Evolutionary conservation across 2,888 invertebrate species (phyloP), one percentile per base, ranked within the genome.

Genomic region (Apodemia mormo): DNA sequence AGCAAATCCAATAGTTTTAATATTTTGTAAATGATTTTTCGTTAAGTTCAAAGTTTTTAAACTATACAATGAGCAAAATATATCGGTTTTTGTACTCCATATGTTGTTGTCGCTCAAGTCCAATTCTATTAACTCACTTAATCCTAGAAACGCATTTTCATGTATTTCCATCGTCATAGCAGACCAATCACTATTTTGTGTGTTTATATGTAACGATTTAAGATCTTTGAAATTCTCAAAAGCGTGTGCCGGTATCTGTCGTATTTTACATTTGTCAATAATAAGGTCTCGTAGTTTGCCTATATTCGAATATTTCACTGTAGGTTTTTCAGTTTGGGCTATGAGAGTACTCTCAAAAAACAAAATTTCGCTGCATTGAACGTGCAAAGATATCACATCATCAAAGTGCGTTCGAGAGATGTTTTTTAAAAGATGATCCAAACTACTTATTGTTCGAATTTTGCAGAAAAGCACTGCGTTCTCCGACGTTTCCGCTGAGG

Each of bases 121-220:
- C 76, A 97, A 93, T 79, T 94, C 94, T 74, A 95, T 94, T 69
- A 97, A 92, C 85, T 95, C 95, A 72, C 94, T 94, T 79, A 97
- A 89, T 52, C 96, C 95, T 72, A 95, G 88, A 76, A 97, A 95
- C 73, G 96, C 95, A 81, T 95, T 95, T 67, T 95, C 94, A 80
- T 96, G 94, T 70, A 97, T 84, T 79, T 96, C 96, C 89, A 97
- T 93, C 77, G 95, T 95, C 95, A 96, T 96, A 52, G 96, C 95
- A 33, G 96, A 96, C 96, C 96, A 96, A 82, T 96, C 96, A 75
- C 95, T 95, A 88, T 96, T 97, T 84, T 95, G 95, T 43, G 96
- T 96, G 70, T 95, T 95, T 79, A 97, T 88, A 68, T 95, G 94
- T 70, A 97, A 88, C 73, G 94, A 94, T 76, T 95, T 94, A 45